A percentile compares a stretch with the other conserved stretches of the same genome.
Evolutionary conservation across 2,797 vertebrate species (phyloP).

Genomic region (Anguilla pacifica): DNA sequence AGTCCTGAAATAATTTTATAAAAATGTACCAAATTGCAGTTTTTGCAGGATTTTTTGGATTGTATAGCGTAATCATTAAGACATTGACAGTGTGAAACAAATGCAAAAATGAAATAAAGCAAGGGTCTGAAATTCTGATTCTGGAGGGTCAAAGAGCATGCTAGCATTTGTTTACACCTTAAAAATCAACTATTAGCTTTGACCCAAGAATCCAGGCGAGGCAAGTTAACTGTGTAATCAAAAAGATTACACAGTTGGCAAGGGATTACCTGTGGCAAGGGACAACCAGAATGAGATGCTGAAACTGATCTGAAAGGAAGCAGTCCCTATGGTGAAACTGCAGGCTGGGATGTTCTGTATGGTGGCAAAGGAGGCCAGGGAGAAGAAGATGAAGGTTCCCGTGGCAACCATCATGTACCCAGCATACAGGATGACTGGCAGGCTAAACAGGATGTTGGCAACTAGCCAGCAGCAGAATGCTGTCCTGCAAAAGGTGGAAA

Average conservation of each 20-base stretch:
- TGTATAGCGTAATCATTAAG: not conserved
- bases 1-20: not conserved
- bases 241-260: too few species aligned
- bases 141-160: not conserved
- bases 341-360: constrained; percentile 75
- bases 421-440: constrained; percentile 85
- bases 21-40: not conserved
- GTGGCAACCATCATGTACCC: constrained; percentile 86
- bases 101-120: too few species aligned
- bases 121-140: not conserved
- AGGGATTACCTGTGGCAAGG: constrained; percentile 84
- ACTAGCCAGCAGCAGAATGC: constrained; percentile 92
- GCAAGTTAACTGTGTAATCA: not conserved
- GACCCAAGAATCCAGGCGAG: not conserved
- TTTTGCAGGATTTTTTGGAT: not conserved
- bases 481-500: constrained; percentile 73
- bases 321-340: constrained; percentile 77
- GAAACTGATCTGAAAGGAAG: constrained; percentile 69
- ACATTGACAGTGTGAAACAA: not conserved
- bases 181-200: not conserved
- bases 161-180: not conserved
- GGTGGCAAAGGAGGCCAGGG: constrained; percentile 84
- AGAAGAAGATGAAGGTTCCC: constrained; percentile 82
- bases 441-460: constrained; percentile 86
- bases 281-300: constrained; percentile 91